These are phyloP conservation scores for Actinopyga echinites DNA, from an alignment of 53 echinoderm and acorn worm species.

Conservation along the genomic window DNA sequence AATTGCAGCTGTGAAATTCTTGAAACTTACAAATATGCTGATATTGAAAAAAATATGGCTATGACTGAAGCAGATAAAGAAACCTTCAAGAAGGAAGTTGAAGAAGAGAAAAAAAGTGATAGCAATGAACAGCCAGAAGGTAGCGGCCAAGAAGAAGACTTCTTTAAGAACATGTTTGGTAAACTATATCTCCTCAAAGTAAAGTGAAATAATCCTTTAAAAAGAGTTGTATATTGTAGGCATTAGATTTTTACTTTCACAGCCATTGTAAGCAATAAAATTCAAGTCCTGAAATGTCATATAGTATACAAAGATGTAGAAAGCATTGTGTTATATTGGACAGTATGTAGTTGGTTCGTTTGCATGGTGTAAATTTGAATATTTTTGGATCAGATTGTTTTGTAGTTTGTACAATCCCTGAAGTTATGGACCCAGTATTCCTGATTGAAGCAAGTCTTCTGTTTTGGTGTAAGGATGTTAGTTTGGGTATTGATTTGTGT, in stretches of 20 bases:
- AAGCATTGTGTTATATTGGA: no score
- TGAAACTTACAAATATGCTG: conserved; percentile 26
- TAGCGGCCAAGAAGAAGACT: neutral
- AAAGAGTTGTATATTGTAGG: neutral
- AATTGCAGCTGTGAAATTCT: conserved; percentile 36
- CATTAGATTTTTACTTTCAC: neutral
- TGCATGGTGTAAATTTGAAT: no score
- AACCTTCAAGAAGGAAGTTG: conserved; percentile 11
- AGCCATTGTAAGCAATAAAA: no score
- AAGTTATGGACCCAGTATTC: no score
- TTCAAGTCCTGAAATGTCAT: no score
- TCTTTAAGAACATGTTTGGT: conserved; percentile 11
- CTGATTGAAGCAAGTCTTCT: no score
- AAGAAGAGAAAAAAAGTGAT: neutral
- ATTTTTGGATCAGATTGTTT: no score
- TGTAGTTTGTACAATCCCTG: no score
- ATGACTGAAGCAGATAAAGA: conserved; percentile 2
- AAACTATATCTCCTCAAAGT: conserved; percentile 9
- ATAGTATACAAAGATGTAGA: no score
- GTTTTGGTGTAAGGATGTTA: no score
- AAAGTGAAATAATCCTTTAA: neutral
- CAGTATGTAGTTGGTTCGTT: no score
- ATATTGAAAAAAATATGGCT: conserved; percentile 16
- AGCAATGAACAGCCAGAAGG: neutral
- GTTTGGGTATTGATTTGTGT: no score